Conservation (phyloP, 1,140 invertebrate genomes). For the Oscheius sp. region DNA sequence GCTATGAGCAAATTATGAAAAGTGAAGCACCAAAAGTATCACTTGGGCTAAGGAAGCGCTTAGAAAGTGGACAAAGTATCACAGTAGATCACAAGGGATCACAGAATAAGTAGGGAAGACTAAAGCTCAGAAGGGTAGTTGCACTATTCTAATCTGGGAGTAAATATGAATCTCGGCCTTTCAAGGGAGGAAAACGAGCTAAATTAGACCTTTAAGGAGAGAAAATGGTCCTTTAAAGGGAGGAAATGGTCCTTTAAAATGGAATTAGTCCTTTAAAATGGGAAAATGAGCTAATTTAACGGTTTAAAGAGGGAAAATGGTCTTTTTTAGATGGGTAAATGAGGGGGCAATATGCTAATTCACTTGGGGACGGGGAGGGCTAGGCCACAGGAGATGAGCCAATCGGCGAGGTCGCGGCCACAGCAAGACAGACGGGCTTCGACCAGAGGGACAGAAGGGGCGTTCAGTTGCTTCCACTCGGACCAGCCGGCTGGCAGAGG, state of each 20-base stretch:
- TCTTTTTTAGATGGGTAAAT: background rate
- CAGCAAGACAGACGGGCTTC: constrained; percentile 26
- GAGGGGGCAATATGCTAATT: background rate
- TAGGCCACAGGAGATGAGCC: constrained; percentile 25
- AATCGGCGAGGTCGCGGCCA: constrained; percentile 35
- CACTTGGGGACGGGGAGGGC: constrained; percentile 8
- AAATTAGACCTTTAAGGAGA: background rate
- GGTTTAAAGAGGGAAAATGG: too few relatives aligned
- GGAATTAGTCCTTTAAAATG: too few relatives aligned
- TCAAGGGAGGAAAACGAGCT: background rate
- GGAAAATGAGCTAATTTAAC: too few relatives aligned
- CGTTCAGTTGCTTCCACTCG: constrained; percentile 35
- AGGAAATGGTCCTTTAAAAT: too few relatives aligned
- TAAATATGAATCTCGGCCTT: too few relatives aligned
- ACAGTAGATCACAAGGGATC: background rate
- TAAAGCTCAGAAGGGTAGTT: too few relatives aligned
- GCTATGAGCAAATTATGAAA: background rate
- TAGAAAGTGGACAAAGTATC: background rate
- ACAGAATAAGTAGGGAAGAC: background rate
- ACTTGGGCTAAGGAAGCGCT: too few relatives aligned
- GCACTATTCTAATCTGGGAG: too few relatives aligned
- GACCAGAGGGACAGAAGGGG: constrained; percentile 22
- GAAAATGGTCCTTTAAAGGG: background rate
- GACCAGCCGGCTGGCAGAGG: constrained; percentile 16
- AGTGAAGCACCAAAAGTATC: too few relatives aligned